Conservation (phyloP, 64 coral and sea anemone genomes). For the Porites australiensis region DNA sequence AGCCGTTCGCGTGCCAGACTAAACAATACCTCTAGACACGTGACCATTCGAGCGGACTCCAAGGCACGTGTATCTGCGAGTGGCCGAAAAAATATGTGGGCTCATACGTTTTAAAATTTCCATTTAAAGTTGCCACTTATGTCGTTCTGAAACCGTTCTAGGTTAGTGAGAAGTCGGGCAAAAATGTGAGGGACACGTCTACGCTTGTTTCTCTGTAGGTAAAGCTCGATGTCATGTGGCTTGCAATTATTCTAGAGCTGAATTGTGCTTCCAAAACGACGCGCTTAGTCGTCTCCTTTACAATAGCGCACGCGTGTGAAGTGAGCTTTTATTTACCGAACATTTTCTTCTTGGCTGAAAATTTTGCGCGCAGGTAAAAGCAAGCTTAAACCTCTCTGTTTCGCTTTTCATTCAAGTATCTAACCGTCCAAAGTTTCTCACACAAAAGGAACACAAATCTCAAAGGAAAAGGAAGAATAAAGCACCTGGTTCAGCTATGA, state of each 20-base stretch:
- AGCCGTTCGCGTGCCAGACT: conserved; percentile 50
- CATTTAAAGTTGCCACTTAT: not conserved
- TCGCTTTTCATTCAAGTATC: not conserved
- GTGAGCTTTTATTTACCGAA: not conserved
- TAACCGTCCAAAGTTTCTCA: not conserved
- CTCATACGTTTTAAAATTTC: not conserved
- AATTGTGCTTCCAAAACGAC: not conserved
- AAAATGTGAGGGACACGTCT: not conserved
- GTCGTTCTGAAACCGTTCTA: not conserved
- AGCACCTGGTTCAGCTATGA: conserved; percentile 19
- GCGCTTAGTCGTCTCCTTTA: not conserved
- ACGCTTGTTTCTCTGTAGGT: conserved; percentile 21
- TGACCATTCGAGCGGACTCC: conserved; percentile 1
- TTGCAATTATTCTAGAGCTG: not conserved
- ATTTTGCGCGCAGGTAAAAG: not conserved
- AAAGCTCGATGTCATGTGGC: conserved; percentile 8
- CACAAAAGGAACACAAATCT: conserved; percentile 24
- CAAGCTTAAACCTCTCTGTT: not conserved
- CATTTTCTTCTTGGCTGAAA: not conserved
- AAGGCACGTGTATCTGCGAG: conserved; percentile 25
- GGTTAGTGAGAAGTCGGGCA: not conserved
- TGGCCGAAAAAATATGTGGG: not conserved
- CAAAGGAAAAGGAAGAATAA: conserved; percentile 1
- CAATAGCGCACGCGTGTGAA: too few species aligned
- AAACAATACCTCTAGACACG: conserved; percentile 20